Evolutionary conservation across 2,888 invertebrate genomes (phyloP).

Genomic region (Drosophila formosana): DNA sequence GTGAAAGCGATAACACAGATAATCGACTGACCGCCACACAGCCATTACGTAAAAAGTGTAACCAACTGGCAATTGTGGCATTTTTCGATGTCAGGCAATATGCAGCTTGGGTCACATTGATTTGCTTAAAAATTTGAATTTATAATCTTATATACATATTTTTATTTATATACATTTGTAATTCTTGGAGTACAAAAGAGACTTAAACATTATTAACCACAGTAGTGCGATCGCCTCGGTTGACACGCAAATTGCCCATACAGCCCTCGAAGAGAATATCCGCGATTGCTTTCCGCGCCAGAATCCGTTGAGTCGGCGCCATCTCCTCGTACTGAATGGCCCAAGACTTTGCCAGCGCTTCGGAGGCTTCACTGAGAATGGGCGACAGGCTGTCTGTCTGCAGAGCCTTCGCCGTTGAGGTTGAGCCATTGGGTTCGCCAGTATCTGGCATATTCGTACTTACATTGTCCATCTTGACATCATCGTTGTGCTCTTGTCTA

Average conservation of each 20-base stretch:
- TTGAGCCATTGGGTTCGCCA: conserved; percentile 33
- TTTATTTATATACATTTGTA: conserved; percentile 3
- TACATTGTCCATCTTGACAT: conserved; percentile 26
- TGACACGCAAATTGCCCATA: conserved; percentile 77
- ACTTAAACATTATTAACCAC: conserved; percentile 43
- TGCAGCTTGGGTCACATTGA: background rate
- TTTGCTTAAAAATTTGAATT: background rate
- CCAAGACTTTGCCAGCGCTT: conserved; percentile 81
- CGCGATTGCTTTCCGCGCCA: conserved; percentile 81
- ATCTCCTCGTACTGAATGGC: conserved; percentile 82
- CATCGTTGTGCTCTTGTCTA: conserved; percentile 5
- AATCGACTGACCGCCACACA: conserved; percentile 23
- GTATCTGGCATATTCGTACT: conserved; percentile 25
- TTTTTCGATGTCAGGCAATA: background rate
- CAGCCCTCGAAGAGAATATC: conserved; percentile 82
- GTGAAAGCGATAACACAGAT: background rate
- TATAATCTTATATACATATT: background rate
- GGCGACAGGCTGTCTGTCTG: conserved; percentile 13
- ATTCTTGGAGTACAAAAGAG: conserved; percentile 2
- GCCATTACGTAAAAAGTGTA: background rate
- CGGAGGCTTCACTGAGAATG: conserved; percentile 68
- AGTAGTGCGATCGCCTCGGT: conserved; percentile 55
- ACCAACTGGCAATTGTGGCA: background rate
- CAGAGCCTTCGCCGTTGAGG: conserved; percentile 15
- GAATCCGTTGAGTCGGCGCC: conserved; percentile 72